Conservation (phyloP, 2,888 invertebrate species). For the Cephus spinipes region DNA sequence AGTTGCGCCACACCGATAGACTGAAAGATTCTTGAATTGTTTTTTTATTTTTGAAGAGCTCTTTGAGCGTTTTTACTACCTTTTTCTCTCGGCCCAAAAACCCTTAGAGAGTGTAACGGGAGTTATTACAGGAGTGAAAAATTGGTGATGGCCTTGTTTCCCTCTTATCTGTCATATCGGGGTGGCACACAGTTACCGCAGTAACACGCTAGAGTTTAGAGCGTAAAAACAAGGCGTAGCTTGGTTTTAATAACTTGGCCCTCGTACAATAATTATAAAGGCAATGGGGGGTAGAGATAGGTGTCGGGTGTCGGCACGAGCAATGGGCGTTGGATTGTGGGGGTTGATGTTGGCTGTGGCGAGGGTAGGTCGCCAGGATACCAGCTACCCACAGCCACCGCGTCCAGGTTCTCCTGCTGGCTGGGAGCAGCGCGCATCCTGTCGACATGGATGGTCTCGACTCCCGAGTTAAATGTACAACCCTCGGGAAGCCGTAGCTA, state of each 20-base stretch:
- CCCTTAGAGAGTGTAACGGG: background rate
- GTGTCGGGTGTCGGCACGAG: too few species aligned
- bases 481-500: background rate
- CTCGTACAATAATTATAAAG: constrained; percentile 34
- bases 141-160: background rate
- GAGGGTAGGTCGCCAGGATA: too few species aligned
- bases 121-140: background rate
- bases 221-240: constrained; percentile 7
- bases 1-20: too few species aligned
- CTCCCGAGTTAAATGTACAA: constrained; percentile 3
- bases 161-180: background rate
- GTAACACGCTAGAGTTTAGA: background rate
- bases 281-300: constrained; percentile 18
- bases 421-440: too few species aligned
- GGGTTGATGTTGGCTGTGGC: too few species aligned
- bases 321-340: background rate
- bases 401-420: too few species aligned
- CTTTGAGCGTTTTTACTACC: too few species aligned
- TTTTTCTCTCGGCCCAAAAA: too few species aligned
- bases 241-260: constrained; percentile 20
- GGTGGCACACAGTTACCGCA: constrained; percentile 4
- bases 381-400: too few species aligned
- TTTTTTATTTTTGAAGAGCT: too few species aligned
- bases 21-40: too few species aligned
- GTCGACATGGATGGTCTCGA: constrained; percentile 10